A percentile compares a stretch with the other conserved stretches of the same genome.
phyloP scores from a whole-genome alignment of 2,113 vertebrate species.

The Dasyprocta punctata region DNA sequence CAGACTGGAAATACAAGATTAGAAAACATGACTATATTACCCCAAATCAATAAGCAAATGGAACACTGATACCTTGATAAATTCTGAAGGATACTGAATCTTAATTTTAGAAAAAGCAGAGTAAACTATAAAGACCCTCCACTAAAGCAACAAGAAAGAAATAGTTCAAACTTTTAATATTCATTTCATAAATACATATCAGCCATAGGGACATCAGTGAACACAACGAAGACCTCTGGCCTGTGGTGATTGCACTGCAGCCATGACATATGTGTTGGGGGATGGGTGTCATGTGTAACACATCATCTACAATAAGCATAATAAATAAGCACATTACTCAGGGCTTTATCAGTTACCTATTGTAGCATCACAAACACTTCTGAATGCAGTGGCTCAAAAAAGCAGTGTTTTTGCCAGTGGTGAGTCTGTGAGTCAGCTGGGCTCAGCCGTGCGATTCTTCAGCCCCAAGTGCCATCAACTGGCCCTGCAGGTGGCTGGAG shows the following conservation, averaged over 20 bases:
- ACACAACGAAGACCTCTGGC: neutral
- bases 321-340: neutral
- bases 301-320: neutral
- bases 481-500: neutral
- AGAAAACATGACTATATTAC: neutral
- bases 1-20: neutral
- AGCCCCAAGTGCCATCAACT: neutral
- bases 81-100: neutral
- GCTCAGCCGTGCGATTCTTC: neutral
- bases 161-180: neutral
- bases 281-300: neutral
- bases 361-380: neutral
- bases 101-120: neutral
- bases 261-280: neutral
- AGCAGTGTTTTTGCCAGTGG: neutral
- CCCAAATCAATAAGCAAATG: neutral
- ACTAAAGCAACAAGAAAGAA: neutral
- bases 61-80: neutral
- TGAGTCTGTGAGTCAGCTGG: neutral
- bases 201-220: neutral
- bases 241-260: neutral
- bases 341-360: neutral
- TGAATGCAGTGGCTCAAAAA: neutral
- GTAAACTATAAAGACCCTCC: neutral
- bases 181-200: neutral